Percentiles rank a stretch among this genome's conserved stretches.
Conservation (phyloP, 2,888 invertebrate genomes). For the Zonitis immaculata region DNA sequence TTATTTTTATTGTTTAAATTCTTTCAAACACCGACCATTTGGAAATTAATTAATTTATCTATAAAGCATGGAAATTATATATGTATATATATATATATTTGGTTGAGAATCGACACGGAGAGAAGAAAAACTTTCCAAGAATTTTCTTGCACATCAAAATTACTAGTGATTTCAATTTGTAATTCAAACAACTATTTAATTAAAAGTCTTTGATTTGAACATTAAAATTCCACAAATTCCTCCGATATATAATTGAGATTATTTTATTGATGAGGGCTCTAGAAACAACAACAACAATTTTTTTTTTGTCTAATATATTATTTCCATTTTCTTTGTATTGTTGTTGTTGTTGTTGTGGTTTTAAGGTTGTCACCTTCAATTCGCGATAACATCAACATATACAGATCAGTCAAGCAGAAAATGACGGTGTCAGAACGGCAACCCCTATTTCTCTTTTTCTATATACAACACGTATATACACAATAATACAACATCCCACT, state of each 20-base stretch:
- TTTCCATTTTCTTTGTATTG: not conserved
- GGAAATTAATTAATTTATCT: no score
- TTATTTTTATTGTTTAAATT: no score
- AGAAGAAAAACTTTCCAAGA: no score
- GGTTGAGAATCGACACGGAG: no score
- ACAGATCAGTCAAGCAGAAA: constrained; percentile 49
- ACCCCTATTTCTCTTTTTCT: constrained; percentile 24
- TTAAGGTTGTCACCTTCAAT: constrained; percentile 34
- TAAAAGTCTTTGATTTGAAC: not conserved
- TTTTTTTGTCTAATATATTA: not conserved
- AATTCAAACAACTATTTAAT: not conserved
- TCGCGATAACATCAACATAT: constrained; percentile 30
- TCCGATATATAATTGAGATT: not conserved
- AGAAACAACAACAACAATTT: not conserved
- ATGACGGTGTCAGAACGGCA: constrained; percentile 49
- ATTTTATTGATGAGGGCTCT: not conserved
- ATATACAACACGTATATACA: no score
- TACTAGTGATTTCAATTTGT: not conserved
- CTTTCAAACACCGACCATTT: no score
- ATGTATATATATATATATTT: no score
- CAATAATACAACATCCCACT: constrained; percentile 26
- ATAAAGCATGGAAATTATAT: no score
- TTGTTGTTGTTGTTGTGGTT: constrained; percentile 12
- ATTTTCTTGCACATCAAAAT: not conserved
- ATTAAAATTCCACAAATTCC: not conserved